phyloP scores from a whole-genome alignment of 2,113 vertebrate species.

The Murina feae region DNA sequence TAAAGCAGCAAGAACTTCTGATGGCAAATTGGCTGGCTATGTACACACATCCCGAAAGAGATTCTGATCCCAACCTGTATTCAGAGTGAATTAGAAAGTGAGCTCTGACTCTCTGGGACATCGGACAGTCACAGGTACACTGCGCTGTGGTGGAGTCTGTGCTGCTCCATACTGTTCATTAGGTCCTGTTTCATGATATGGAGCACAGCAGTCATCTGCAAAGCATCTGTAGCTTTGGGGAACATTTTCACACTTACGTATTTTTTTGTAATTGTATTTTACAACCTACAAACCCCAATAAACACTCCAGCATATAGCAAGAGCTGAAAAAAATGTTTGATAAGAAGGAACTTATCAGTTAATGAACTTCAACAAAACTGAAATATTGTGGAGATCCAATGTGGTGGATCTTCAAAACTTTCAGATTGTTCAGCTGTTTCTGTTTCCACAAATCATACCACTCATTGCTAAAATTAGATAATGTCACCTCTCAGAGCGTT shows the following conservation, averaged over 20 bases:
- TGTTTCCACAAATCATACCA: neutral
- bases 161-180: neutral
- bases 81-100: neutral
- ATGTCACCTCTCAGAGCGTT: neutral
- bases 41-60: neutral
- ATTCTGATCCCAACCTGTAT: neutral
- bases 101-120: neutral
- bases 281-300: neutral
- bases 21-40: neutral
- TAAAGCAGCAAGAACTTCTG: neutral
- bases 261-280: neutral
- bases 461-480: neutral
- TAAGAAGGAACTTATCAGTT: neutral
- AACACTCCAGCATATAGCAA: neutral
- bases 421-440: neutral
- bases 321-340: too few relatives aligned
- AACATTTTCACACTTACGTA: too few relatives aligned
- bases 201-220: neutral
- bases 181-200: neutral
- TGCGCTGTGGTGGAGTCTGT: rapidly evolving
- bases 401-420: neutral
- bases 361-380: neutral
- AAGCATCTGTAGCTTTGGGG: neutral
- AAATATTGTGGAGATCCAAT: neutral
- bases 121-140: neutral